A percentile compares a stretch with the other conserved stretches of the same genome.
Evolutionary conservation across 2,888 invertebrate species (phyloP).

Genomic region (Caenorhabditis drosophilae): DNA sequence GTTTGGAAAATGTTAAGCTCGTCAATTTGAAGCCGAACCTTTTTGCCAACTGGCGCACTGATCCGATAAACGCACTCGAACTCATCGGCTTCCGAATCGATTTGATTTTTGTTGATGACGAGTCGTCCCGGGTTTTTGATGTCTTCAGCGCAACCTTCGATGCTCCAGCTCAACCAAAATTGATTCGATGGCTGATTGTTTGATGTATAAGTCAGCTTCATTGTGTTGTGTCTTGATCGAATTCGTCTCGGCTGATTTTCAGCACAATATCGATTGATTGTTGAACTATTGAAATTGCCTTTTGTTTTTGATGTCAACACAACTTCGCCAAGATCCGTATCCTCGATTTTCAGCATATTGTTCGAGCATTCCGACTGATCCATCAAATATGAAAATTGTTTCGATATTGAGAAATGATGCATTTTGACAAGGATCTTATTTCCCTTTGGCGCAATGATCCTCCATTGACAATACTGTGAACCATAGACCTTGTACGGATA

Average conservation of each 20-base stretch:
- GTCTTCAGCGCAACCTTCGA: constrained; percentile 59
- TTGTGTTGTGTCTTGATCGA: constrained; percentile 38
- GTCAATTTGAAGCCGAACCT: constrained; percentile 34
- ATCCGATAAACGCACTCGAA: constrained; percentile 60
- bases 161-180: constrained; percentile 66
- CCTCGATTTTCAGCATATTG: constrained; percentile 24
- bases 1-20: constrained; percentile 25
- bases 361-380: not conserved
- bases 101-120: constrained; percentile 32
- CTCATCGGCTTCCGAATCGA: constrained; percentile 32
- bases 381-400: not conserved
- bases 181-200: constrained; percentile 48
- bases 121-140: constrained; percentile 41
- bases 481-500: constrained; percentile 49
- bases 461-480: constrained; percentile 41
- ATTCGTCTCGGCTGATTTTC: constrained; percentile 18
- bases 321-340: constrained; percentile 35
- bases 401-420: constrained; percentile 51
- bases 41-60: constrained; percentile 40
- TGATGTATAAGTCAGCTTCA: constrained; percentile 46
- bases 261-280: constrained; percentile 31
- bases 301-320: constrained; percentile 15
- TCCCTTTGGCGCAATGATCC: constrained; percentile 45
- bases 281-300: constrained; percentile 26
- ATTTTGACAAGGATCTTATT: constrained; percentile 51